Evolutionary conservation across 1,140 invertebrate genomes (phyloP), one percentile per base, ranked within the genome.

Genomic region (Orchesella cincta): DNA sequence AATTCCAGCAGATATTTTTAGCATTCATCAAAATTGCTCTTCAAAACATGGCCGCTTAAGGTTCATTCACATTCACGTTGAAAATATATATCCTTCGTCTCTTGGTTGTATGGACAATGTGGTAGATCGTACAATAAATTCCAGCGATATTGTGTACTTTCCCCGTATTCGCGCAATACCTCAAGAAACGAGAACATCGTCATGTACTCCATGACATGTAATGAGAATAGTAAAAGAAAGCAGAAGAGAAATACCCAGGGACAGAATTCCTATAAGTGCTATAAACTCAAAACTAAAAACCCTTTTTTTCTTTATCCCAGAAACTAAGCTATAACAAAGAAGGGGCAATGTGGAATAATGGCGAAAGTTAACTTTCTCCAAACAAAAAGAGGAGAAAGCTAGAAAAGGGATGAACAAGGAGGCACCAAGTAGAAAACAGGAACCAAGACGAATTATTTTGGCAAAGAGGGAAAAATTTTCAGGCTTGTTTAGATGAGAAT

Each of bases 311-410:
- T 54, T 34, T 57, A 23, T 34, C 28, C 39, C 23, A 8, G 62
- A 67, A 67, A 33, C 29, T 16, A 67, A 31, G n/a, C 62, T 67
- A 57, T 23, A 57, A 51, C 16, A 2, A 67, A 31, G 26, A 46
- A 29, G 62, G 74, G 74, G 62, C 62, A 75, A 57, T 29, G 5
- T 51, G 29, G 36, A 36, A 52, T 76, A 76, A 76, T 76, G 75
- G 75, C 33, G 75, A 76, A 76, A 76, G 75, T 76, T 76, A 71
- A 76, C 75, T 76, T 76, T 76, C 75, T 31, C 39, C 34, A 14
- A 26, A 52, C 70, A 46, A 20, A 12, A 46, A 20, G 8, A 46
- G 39, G 8, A 46, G 20, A 46, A 46, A 20, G 39, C 8, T 12
- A 20, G 54, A 28, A 8, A 62, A 14, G 54, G 23, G 39, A 46